phyloP scores from a whole-genome alignment of 2,888 invertebrate genomes.

The Ophion obscuratus region DNA sequence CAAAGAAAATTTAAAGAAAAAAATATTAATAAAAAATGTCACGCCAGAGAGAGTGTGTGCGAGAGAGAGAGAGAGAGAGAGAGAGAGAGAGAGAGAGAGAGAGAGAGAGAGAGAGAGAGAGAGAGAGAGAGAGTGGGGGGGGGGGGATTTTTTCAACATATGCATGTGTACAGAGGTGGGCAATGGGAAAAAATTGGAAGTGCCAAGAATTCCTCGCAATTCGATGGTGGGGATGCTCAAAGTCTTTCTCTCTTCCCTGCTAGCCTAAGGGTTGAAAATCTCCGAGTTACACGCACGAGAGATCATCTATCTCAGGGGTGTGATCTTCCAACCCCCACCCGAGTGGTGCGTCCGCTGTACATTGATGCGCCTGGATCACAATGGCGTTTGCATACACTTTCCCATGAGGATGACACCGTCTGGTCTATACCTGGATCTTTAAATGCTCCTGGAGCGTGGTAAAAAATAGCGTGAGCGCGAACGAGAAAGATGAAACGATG shows the following conservation, averaged over 20 bases:
- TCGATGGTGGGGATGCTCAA: constrained; percentile 21
- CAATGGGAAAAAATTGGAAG: constrained; percentile 57
- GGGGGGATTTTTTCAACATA: constrained; percentile 74
- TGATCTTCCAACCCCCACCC: constrained; percentile 77
- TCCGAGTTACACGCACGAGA: constrained; percentile 47
- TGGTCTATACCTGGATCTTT: constrained; percentile 82
- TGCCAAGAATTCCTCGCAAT: constrained; percentile 30
- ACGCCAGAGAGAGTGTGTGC: no score
- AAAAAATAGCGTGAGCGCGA: constrained; percentile 64
- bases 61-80: no score
- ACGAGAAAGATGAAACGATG: constrained; percentile 21
- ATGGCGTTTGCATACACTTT: constrained; percentile 83
- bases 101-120: not conserved
- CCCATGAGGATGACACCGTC: constrained; percentile 84
- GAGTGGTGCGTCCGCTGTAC: constrained; percentile 41
- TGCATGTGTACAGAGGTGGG: constrained; percentile 70
- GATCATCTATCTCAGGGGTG: constrained; percentile 82
- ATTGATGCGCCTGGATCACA: constrained; percentile 78
- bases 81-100: no score
- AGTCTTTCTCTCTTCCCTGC: constrained; percentile 9
- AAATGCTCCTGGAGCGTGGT: constrained; percentile 75
- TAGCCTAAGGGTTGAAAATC: constrained; percentile 64
- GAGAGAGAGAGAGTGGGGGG: no score
- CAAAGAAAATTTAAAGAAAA: no score
- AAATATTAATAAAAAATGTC: no score